These are phyloP conservation scores for Hyalella azteca DNA, from an alignment of 2,888 invertebrate genomes.

Conservation along the genomic window DNA sequence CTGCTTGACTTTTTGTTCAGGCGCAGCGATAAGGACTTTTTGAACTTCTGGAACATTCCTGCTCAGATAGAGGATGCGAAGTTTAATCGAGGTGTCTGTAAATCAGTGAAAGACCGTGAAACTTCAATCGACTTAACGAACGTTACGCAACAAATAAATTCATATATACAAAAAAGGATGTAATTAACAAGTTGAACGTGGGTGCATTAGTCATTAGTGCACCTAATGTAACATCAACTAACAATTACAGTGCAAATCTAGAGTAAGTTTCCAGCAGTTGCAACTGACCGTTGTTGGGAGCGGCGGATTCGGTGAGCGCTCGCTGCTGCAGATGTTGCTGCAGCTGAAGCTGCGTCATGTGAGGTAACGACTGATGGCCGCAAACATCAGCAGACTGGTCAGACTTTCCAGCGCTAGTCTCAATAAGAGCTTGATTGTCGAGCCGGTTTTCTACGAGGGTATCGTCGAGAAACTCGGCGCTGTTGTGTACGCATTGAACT, in stretches of 20 bases:
- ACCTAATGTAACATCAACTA: neutral
- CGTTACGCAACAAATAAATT: neutral
- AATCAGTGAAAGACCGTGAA: neutral
- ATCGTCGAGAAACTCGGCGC: neutral
- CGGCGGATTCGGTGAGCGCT: neutral
- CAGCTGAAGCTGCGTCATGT: slow-evolving; percentile 21
- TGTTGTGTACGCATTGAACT: too few relatives aligned
- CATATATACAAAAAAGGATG: neutral
- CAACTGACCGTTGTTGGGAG: neutral
- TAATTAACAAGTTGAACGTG: neutral
- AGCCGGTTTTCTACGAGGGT: neutral
- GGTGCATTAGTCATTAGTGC: neutral
- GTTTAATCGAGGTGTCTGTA: neutral
- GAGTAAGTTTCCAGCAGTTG: neutral
- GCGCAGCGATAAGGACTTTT: slow-evolving; percentile 53
- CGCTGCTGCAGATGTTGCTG: slow-evolving; percentile 19
- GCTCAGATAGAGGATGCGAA: neutral
- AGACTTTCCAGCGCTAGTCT: neutral
- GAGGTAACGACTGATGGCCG: slow-evolving; percentile 5
- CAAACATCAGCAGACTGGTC: neutral
- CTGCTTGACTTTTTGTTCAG: slow-evolving; percentile 47
- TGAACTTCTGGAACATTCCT: slow-evolving; percentile 56
- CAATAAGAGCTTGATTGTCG: neutral
- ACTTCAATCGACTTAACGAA: neutral
- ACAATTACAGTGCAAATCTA: neutral